Evolutionary conservation across 2,797 vertebrate species (phyloP), one percentile per base, ranked within the genome.

Genomic region (Takifugu rubripes): DNA sequence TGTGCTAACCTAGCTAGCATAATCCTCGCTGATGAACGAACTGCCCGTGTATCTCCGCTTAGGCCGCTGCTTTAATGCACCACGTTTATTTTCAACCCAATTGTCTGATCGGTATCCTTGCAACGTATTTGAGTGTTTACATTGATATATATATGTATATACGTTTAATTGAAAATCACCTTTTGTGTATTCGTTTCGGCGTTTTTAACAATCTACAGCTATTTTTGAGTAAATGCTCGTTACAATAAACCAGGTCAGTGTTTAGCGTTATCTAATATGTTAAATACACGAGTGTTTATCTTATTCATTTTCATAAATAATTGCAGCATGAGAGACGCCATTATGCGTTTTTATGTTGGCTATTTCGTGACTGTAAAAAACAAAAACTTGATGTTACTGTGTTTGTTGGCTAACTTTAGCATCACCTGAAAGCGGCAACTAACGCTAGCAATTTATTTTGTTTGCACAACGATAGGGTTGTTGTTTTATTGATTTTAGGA

Each of bases 1-100:
- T 57, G 54, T 70, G 83, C 79, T 87, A 75, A 52, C 49, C 6
- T 25, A 47, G 71, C 64, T 69, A 74, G 71, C 36, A 36, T 45
- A 45, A 52, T 52, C 16, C n/a, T 64, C 57, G 60, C 63, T 61
- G 55, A 45, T 45, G 54, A 57, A 46, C 55, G 44, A 57, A 53
- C 45, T 64, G 21, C 56, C 11, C 1, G 33, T 26, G 57, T 53
- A 49, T 31, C 12, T 27, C 49, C 43, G 47, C 27, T 44, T 46
- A 81, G 82, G 80, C 84, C 84, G 57, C 77, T 40, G 58, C 69
- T 55, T 54, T 31, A 25, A 44, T 17, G 43, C 12, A 16, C n/a
- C 43, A 44, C 14, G 25, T 50, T 29, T 24, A 10, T 3, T 3
- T 6, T 0, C 1, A 10, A 9, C 0, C 3, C 16, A 33, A 27